Percentiles rank a stretch among this genome's conserved stretches.
Conservation (phyloP, 2,797 vertebrate species). For the Rhinophrynus dorsalis region DNA sequence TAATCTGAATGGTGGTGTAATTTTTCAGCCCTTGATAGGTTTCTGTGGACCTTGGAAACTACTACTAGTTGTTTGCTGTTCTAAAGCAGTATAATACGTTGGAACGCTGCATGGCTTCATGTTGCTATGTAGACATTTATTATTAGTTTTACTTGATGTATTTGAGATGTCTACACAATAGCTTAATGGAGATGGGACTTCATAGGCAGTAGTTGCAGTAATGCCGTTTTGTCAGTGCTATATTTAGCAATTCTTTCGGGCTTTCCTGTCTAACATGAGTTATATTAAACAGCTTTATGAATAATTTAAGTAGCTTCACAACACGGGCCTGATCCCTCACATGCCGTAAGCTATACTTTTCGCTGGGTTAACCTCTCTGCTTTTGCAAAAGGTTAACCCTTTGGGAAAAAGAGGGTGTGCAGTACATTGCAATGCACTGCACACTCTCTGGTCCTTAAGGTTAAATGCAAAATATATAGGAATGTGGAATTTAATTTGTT, state of each 20-base stretch:
- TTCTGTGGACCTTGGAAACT: slow-evolving; percentile 3
- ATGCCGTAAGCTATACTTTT: too few species aligned
- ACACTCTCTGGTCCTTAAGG: too few species aligned
- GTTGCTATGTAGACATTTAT: slow-evolving; percentile 26
- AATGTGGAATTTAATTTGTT: too few species aligned
- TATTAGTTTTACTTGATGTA: slow-evolving; percentile 30
- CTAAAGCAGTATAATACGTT: slow-evolving; percentile 19
- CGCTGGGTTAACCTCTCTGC: too few species aligned
- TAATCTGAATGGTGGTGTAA: too few species aligned
- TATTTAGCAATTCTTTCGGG: slow-evolving; percentile 18
- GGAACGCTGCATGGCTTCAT: slow-evolving; percentile 3
- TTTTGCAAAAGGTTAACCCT: too few species aligned
- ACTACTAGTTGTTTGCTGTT: background rate
- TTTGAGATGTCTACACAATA: slow-evolving; percentile 35
- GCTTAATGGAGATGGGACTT: slow-evolving; percentile 21
- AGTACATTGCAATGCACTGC: too few species aligned
- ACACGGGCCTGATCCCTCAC: background rate
- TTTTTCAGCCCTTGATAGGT: too few species aligned
- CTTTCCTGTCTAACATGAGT: slow-evolving; percentile 18
- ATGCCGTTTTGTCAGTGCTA: slow-evolving; percentile 18
- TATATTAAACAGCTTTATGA: slow-evolving; percentile 26
- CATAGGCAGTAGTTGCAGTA: slow-evolving; percentile 7
- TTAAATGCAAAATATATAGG: too few species aligned
- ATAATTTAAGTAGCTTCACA: background rate
- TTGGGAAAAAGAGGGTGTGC: too few species aligned